A percentile compares a stretch with the other conserved stretches of the same genome.
Evolutionary conservation across 1,140 invertebrate species (phyloP).

Genomic region (Sminthurides bifidus): DNA sequence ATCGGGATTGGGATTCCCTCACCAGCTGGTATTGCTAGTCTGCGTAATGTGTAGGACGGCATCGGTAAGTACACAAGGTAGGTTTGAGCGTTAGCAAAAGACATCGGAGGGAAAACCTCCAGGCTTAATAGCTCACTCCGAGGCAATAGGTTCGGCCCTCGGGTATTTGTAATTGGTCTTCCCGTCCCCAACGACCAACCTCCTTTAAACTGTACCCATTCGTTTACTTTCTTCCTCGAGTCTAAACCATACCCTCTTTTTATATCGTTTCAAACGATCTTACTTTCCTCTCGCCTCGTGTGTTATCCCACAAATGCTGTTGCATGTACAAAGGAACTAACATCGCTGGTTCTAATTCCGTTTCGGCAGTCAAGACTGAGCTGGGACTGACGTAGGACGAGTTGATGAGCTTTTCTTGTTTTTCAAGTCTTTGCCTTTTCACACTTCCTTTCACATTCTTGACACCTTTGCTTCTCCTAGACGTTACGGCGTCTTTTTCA

Average conservation of each 20-base stretch:
- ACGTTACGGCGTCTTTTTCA: too few relatives aligned
- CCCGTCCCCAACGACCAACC: not conserved
- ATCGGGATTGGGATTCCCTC: not conserved
- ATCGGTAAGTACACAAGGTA: not conserved
- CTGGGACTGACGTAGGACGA: too few relatives aligned
- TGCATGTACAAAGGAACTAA: too few relatives aligned
- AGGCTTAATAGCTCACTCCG: constrained; percentile 9
- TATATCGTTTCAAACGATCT: not conserved
- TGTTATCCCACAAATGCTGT: too few relatives aligned
- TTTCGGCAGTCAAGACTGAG: too few relatives aligned
- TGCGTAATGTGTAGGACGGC: not conserved
- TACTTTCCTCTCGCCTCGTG: not conserved
- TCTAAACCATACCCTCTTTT: not conserved
- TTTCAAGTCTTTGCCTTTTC: too few relatives aligned
- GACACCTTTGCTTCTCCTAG: too few relatives aligned
- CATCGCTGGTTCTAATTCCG: too few relatives aligned
- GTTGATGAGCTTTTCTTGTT: too few relatives aligned
- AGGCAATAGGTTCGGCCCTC: constrained; percentile 15
- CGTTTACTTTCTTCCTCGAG: constrained; percentile 7
- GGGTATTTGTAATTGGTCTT: constrained; percentile 14
- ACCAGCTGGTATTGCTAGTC: not conserved
- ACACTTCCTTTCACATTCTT: too few relatives aligned
- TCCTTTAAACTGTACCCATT: constrained; percentile 5
- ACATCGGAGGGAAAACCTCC: not conserved
- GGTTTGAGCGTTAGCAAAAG: not conserved